phyloP scores from a whole-genome alignment of 1,140 invertebrate species.

The Calephelis virginiensis region DNA sequence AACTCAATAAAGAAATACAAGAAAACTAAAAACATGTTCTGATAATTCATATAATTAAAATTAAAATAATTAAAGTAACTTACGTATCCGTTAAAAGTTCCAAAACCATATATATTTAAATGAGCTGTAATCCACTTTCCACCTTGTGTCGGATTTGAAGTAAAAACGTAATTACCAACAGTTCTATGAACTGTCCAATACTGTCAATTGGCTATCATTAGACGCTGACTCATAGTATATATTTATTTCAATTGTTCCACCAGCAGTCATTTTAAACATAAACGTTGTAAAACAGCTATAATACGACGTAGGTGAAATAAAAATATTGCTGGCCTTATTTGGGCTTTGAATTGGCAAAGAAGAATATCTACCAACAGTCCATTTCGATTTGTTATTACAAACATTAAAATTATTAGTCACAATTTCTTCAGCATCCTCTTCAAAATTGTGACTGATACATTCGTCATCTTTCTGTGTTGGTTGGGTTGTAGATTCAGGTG shows the following conservation, averaged over 20 bases:
- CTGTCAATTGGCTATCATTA: neutral
- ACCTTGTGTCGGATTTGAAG: neutral
- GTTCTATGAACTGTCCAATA: neutral
- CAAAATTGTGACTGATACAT: neutral
- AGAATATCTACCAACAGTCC: slow-evolving; percentile 3
- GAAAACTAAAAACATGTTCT: too few relatives aligned
- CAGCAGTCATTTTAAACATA: neutral
- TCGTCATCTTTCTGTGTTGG: neutral
- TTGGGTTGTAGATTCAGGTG: neutral
- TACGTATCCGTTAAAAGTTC: neutral
- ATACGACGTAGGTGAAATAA: neutral
- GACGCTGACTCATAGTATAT: neutral
- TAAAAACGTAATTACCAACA: neutral
- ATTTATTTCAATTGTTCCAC: neutral
- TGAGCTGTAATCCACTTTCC: neutral
- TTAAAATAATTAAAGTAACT: neutral
- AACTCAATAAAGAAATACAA: too few relatives aligned
- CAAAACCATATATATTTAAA: neutral
- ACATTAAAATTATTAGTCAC: neutral
- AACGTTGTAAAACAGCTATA: neutral
- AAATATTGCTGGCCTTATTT: neutral
- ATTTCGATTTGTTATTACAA: neutral
- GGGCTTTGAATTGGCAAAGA: neutral
- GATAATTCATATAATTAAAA: too few relatives aligned
- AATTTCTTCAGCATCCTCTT: neutral